phyloP scores from a whole-genome alignment of 2,113 vertebrate genomes.

The Mesembrinibis cayennensis region DNA sequence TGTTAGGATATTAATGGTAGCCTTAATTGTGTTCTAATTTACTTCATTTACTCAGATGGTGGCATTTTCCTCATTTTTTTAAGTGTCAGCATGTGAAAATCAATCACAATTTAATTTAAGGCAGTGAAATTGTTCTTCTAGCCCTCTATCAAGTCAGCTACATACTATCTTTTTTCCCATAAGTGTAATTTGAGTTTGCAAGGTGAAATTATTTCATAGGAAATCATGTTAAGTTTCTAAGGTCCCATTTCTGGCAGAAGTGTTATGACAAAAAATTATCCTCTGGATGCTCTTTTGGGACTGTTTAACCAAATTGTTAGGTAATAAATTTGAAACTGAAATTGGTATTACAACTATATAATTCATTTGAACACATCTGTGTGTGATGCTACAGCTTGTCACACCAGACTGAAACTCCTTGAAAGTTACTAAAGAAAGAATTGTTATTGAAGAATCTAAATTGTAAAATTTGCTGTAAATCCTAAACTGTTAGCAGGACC shows the following conservation, averaged over 20 bases:
- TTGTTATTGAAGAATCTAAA: neutral
- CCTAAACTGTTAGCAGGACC: neutral
- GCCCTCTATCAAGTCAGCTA: neutral
- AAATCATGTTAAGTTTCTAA: neutral
- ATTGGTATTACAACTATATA: neutral
- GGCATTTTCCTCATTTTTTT: neutral
- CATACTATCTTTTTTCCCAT: neutral
- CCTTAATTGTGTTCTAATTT: conserved; percentile 7
- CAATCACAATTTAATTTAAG: conserved; percentile 1
- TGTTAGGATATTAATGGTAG: neutral
- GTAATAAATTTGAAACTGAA: neutral
- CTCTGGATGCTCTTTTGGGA: neutral
- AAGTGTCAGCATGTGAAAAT: neutral
- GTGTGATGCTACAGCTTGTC: neutral
- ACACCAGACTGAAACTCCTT: neutral
- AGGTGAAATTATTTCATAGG: neutral
- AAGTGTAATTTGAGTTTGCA: neutral
- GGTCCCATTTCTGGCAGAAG: neutral
- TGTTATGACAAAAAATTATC: neutral
- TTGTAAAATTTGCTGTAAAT: neutral
- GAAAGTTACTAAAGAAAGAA: neutral
- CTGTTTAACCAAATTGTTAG: neutral
- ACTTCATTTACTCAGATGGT: neutral
- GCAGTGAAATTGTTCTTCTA: neutral
- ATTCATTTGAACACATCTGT: neutral